Conservation (phyloP, 1,140 invertebrate species). For the Babylonia areolata region DNA sequence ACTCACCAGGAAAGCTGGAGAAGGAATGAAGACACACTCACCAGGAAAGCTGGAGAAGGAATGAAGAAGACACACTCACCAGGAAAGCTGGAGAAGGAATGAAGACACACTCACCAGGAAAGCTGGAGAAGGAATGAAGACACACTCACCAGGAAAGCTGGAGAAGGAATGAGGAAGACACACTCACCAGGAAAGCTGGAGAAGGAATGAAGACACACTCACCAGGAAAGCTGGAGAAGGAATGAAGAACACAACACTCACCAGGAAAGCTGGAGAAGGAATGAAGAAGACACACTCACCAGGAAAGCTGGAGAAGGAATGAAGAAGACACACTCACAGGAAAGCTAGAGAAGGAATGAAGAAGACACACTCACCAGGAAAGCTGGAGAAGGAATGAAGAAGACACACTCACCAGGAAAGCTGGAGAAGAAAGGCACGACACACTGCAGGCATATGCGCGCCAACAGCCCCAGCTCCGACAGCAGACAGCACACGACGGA, state of each 20-base stretch:
- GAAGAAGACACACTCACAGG: conserved; percentile 18
- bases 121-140: too few species aligned
- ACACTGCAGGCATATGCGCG: conserved; percentile 32
- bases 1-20: too few species aligned
- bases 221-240: neutral
- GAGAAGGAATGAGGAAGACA: too few species aligned
- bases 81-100: neutral
- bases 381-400: conserved; percentile 9
- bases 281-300: neutral
- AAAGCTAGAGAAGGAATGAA: neutral
- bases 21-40: too few species aligned
- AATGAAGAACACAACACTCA: neutral
- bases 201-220: neutral
- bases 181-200: too few species aligned
- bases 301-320: conserved; percentile 32
- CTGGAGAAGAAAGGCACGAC: conserved; percentile 38
- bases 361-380: neutral
- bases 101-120: neutral
- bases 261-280: neutral
- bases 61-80: neutral
- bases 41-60: neutral
- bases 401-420: neutral
- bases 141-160: too few species aligned
- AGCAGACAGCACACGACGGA: conserved; percentile 24
- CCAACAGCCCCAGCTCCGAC: conserved; percentile 23